These are phyloP conservation scores for Amphiduros pacificus DNA, from an alignment of 2,888 invertebrate genomes.

Conservation along the genomic window DNA sequence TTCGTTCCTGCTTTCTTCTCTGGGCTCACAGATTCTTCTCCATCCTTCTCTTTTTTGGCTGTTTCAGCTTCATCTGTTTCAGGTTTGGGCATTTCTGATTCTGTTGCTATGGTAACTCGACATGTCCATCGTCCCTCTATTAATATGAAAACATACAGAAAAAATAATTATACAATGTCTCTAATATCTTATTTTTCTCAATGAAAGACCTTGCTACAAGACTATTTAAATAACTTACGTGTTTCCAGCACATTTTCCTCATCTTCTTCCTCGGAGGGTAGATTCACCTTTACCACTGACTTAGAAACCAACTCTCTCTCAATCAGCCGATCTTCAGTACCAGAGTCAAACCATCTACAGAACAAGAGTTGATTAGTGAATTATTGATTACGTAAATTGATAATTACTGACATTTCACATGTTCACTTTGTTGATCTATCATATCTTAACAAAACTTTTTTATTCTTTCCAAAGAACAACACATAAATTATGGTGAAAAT, in stretches of 20 bases:
- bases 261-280: not conserved
- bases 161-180: not conserved
- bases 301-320: constrained; percentile 28
- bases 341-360: constrained; percentile 39
- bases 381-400: too few relatives aligned
- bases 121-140: not conserved
- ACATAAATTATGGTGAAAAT: too few relatives aligned
- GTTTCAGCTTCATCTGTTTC: too few relatives aligned
- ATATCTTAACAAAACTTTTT: too few relatives aligned
- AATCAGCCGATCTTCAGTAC: constrained; percentile 39
- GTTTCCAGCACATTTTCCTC: not conserved
- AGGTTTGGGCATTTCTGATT: too few relatives aligned
- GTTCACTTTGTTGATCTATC: too few relatives aligned
- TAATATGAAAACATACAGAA: not conserved
- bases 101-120: not conserved
- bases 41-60: too few relatives aligned
- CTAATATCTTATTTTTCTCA: not conserved
- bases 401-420: too few relatives aligned
- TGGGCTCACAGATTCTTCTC: too few relatives aligned
- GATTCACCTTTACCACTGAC: not conserved
- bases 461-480: too few relatives aligned
- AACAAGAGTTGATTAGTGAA: too few relatives aligned
- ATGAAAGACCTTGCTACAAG: not conserved
- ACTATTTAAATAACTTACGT: not conserved
- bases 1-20: too few relatives aligned